These are phyloP conservation scores for Bubalus kerabau DNA, from an alignment of 2,113 vertebrate genomes.

Conservation along the genomic window DNA sequence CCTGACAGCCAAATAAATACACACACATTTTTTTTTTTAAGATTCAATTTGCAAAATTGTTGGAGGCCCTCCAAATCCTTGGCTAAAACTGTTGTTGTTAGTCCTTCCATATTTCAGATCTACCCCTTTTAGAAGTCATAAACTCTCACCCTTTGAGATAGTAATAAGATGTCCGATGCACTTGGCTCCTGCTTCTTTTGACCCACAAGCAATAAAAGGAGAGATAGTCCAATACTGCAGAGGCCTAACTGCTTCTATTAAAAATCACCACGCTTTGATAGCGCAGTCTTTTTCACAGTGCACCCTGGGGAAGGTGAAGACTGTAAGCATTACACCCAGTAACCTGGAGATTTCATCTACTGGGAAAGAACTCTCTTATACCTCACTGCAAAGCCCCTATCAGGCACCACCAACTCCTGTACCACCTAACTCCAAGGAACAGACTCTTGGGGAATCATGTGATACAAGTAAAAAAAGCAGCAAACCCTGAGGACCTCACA, in stretches of 20 bases:
- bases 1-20: neutral
- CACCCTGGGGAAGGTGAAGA: neutral
- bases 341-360: neutral
- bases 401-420: neutral
- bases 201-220: neutral
- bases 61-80: neutral
- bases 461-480: neutral
- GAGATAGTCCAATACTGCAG: neutral
- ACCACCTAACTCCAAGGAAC: neutral
- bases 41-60: neutral
- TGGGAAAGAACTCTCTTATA: neutral
- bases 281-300: neutral
- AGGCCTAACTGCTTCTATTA: neutral
- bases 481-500: neutral
- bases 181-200: neutral
- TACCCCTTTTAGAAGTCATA: neutral
- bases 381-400: neutral
- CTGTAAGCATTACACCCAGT: neutral
- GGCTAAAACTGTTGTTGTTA: neutral
- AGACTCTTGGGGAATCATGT: neutral
- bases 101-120: neutral
- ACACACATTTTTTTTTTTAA: neutral
- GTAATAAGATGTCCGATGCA: neutral
- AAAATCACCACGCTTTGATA: neutral
- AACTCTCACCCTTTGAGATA: neutral